phyloP scores from a whole-genome alignment of 2,113 vertebrate genomes.

The Charina bottae region DNA sequence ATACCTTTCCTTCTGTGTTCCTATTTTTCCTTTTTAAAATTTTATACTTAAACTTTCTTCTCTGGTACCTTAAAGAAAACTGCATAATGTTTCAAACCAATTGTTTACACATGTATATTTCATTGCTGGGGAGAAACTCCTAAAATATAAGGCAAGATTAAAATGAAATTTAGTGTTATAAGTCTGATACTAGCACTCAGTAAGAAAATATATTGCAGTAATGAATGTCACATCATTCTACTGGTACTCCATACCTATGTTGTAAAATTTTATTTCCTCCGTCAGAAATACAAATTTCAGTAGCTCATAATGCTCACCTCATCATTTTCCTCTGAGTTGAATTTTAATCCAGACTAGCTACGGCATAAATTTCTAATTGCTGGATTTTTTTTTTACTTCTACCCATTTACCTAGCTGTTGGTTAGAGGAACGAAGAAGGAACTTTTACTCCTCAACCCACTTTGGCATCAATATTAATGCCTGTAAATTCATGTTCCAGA shows the following conservation, averaged over 20 bases:
- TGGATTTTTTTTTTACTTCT: not conserved
- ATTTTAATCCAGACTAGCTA: no score
- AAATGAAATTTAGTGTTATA: not conserved
- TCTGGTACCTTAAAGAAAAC: not conserved
- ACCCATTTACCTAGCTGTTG: not conserved
- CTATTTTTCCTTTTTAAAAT: not conserved
- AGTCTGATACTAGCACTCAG: not conserved
- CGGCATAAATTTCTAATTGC: no score
- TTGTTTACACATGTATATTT: not conserved
- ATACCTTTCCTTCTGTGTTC: not conserved
- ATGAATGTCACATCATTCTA: no score
- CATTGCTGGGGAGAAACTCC: not conserved
- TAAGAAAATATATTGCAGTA: not conserved
- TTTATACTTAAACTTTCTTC: no score
- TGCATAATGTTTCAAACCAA: not conserved
- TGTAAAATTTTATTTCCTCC: no score
- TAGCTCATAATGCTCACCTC: no score
- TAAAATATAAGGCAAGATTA: not conserved
- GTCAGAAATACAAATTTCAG: no score
- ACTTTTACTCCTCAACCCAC: not conserved
- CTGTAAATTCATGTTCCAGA: not conserved
- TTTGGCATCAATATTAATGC: not conserved
- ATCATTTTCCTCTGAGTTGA: no score
- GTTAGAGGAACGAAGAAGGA: not conserved
- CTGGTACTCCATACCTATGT: no score